Conservation (phyloP, 2,113 vertebrate genomes). For the Loxodonta africana region DNA sequence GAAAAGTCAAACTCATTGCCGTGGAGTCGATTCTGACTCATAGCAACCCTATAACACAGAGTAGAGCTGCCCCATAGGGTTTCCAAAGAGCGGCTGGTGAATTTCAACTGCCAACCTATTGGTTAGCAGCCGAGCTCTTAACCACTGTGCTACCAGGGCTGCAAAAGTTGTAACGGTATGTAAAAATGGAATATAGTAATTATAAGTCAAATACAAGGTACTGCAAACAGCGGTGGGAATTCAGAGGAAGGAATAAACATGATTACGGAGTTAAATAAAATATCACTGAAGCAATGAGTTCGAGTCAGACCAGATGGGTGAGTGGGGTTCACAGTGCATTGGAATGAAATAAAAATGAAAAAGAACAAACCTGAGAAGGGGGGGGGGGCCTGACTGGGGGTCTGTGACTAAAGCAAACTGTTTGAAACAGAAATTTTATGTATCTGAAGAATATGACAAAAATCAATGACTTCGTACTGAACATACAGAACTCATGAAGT, state of each 20-base stretch:
- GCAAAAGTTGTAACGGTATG: neutral
- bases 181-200: slow-evolving; percentile 13
- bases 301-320: neutral
- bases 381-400: neutral
- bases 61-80: no score
- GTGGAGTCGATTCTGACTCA: no score
- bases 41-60: no score
- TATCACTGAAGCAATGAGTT: neutral
- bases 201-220: neutral
- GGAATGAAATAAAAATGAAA: neutral
- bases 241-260: neutral
- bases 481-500: neutral
- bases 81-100: no score
- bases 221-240: neutral
- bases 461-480: neutral
- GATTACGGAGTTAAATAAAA: neutral
- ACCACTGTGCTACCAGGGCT: no score
- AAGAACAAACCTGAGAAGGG: neutral
- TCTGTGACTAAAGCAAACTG: neutral
- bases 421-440: neutral
- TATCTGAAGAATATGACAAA: neutral
- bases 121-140: no score
- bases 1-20: no score
- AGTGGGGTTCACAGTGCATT: neutral
- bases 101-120: no score